Conservation (phyloP, 2,888 invertebrate genomes). For the Kuschelorhynchus macadamiae region DNA sequence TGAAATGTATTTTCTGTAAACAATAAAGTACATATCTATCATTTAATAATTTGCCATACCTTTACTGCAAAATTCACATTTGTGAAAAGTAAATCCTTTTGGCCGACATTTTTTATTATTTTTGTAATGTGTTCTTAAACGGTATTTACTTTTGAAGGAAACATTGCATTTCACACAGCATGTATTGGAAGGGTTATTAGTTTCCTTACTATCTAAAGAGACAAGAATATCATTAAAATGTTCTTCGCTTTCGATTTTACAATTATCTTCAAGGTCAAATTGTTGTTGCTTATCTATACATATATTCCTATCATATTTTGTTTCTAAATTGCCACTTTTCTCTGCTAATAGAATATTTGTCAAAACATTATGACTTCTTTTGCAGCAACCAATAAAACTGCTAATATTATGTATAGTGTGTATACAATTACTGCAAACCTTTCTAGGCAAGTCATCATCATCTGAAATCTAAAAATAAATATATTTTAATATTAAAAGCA, state of each 20-base stretch:
- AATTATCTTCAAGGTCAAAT: not conserved
- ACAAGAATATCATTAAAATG: not conserved
- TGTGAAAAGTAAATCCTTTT: not conserved
- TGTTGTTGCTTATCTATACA: too few species aligned
- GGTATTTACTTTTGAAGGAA: not conserved
- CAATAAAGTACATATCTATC: too few species aligned
- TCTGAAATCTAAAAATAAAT: too few species aligned
- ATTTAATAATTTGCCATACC: too few species aligned
- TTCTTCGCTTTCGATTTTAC: not conserved
- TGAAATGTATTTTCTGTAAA: too few species aligned
- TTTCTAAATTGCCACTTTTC: too few species aligned
- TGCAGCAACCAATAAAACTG: conserved; percentile 8
- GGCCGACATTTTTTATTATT: conserved; percentile 4
- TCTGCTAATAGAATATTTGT: not conserved
- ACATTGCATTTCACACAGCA: conserved; percentile 13
- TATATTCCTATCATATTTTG: too few species aligned
- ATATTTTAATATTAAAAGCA: too few species aligned
- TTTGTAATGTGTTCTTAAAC: conserved; percentile 5
- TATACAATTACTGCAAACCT: not conserved
- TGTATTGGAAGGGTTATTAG: too few species aligned
- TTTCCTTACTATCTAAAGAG: not conserved
- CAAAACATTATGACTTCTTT: conserved; percentile 2
- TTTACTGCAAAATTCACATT: conserved; percentile 16
- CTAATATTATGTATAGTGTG: not conserved
- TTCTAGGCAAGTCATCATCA: conserved; percentile 10